Evolutionary conservation across 2,113 vertebrate genomes (phyloP).

Genomic region (Podiceps cristatus): DNA sequence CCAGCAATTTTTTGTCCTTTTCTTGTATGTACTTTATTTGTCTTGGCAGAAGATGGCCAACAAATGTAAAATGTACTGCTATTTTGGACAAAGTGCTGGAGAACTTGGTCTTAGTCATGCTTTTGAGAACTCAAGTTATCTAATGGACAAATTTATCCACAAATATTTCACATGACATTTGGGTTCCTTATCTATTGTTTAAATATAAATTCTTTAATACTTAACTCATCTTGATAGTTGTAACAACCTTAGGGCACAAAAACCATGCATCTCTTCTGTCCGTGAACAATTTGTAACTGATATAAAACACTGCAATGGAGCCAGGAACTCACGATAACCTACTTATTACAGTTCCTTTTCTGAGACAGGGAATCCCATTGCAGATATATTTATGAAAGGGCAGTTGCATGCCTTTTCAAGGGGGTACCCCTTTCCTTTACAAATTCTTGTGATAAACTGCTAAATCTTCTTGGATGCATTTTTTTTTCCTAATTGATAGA

Average conservation of each 20-base stretch:
- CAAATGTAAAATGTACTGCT: not conserved
- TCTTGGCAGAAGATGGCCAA: not conserved
- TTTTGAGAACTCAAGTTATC: not conserved
- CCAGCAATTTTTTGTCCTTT: not conserved
- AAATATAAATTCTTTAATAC: not conserved
- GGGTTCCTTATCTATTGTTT: not conserved
- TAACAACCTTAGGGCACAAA: not conserved
- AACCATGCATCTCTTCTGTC: not conserved
- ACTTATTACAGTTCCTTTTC: not conserved
- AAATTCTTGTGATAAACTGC: not conserved
- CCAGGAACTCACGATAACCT: not conserved
- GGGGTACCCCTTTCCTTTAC: not conserved
- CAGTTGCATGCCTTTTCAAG: not conserved
- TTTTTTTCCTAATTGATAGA: not conserved
- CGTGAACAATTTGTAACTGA: not conserved
- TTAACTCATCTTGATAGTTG: not conserved
- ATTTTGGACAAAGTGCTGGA: not conserved
- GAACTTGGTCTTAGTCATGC: not conserved
- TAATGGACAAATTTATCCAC: not conserved
- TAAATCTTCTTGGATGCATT: not conserved
- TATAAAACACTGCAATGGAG: not conserved
- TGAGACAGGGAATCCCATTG: not conserved
- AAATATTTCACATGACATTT: not conserved
- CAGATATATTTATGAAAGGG: not conserved
- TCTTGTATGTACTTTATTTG: not conserved